A percentile compares a stretch with the other conserved stretches of the same genome.
Evolutionary conservation across 2,797 vertebrate genomes (phyloP).

Genomic region (Cryptoprocta ferox): DNA sequence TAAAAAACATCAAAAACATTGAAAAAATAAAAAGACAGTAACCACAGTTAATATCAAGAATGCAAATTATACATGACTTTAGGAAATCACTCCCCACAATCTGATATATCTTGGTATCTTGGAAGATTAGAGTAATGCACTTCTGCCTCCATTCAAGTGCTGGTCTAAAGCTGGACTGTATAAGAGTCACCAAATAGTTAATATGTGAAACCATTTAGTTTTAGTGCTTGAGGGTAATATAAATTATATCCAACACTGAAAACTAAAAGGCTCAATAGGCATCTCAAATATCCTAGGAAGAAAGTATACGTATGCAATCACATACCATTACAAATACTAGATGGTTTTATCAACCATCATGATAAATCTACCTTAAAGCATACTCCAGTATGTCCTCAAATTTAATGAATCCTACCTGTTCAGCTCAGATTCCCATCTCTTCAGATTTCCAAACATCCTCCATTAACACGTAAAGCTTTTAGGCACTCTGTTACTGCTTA

Average conservation of each 20-base stretch:
- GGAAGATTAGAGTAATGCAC: background rate
- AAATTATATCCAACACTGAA: background rate
- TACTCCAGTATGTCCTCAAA: background rate
- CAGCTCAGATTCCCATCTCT: background rate
- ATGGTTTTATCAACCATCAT: background rate
- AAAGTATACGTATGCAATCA: background rate
- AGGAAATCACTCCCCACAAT: background rate
- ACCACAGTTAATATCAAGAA: background rate
- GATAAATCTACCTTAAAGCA: background rate
- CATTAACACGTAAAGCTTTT: constrained; percentile 9
- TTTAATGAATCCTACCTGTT: background rate
- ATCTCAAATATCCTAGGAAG: background rate
- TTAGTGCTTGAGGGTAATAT: background rate
- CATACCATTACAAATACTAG: background rate
- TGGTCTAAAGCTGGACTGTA: background rate
- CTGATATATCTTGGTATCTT: background rate
- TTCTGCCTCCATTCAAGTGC: background rate
- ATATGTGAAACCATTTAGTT: background rate
- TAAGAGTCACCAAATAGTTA: background rate
- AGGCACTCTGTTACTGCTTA: background rate
- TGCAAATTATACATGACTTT: background rate
- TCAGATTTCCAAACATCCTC: background rate
- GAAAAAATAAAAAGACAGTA: background rate
- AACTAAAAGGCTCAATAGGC: background rate
- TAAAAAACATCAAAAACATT: too few relatives aligned